phyloP scores from a whole-genome alignment of 2,797 vertebrate genomes.

The Pogonophryne albipinna region DNA sequence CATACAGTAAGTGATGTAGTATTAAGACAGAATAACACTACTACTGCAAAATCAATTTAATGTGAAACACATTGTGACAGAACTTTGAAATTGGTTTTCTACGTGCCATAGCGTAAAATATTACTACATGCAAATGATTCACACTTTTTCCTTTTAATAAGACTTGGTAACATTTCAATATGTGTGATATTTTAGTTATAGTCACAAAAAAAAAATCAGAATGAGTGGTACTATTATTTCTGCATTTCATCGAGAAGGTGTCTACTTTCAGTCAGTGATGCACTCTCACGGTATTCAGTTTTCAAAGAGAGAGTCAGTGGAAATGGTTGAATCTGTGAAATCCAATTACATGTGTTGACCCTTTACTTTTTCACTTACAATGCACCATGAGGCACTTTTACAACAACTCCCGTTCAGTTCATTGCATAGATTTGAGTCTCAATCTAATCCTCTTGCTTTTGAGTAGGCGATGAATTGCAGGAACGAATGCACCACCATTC shows the following conservation, averaged over 20 bases:
- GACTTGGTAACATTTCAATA: neutral
- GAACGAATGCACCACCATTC: constrained; percentile 63
- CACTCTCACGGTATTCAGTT: constrained; percentile 51
- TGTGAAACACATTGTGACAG: neutral
- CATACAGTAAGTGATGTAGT: constrained; percentile 18
- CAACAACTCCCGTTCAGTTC: constrained; percentile 39
- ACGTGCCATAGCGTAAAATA: neutral
- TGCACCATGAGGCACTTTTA: constrained; percentile 54
- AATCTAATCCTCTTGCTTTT: constrained; percentile 47
- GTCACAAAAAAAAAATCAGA: neutral
- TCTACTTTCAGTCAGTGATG: constrained; percentile 44
- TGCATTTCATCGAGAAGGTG: constrained; percentile 17
- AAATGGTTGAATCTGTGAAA: constrained; percentile 77
- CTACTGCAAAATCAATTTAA: constrained; percentile 9
- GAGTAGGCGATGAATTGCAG: constrained; percentile 61
- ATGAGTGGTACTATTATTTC: constrained; percentile 15
- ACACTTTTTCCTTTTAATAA: constrained; percentile 8
- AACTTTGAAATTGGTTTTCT: neutral
- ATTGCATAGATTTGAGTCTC: constrained; percentile 53
- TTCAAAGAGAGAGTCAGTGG: constrained; percentile 64
- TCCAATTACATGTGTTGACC: constrained; percentile 77
- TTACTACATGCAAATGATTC: constrained; percentile 9
- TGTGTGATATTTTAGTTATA: constrained; percentile 21
- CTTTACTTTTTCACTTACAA: constrained; percentile 66
- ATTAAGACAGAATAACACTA: neutral